Base-by-base conservation (phyloP, 2,888 invertebrate genomes). In the Cephonodes hylas region DNA sequence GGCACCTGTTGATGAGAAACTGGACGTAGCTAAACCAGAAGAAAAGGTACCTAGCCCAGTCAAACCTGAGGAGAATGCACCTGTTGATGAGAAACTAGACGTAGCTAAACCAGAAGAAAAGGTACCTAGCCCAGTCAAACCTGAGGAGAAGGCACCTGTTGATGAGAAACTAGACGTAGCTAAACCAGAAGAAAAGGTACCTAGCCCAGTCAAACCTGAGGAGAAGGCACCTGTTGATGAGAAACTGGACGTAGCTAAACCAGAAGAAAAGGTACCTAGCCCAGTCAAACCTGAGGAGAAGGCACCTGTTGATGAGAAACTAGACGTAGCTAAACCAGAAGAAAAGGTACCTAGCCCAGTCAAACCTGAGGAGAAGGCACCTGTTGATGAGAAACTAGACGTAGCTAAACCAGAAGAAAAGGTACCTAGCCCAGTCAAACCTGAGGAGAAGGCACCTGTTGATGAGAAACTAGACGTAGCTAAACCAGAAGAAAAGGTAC, bases 1-100 rank as follows among this genome's bases (percentile, higher is more conserved):
- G 5, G 3, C 25, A 27, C 0, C 8, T 0, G 6, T 66, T 0
- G 66, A 67, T 7, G 57, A 58, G 0, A 34, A n/a, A n/a, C n/a
- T 62, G 0, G 72, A 66, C 25, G 63, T 66, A 0, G 44, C 59
- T 1, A 61, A 63, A 25, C 44, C 61, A 0, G 64, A 67, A 18
- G 59, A 66, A 0, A 65, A 66, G 20, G 34, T 25, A 6, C 31
- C 25, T 0, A 65, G 66, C 18, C 46, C 56, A 10, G 58, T 42
- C 0, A 63, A 64, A 38, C 7, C n/a, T n/a, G n/a, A n/a, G n/a
- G n/a, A n/a, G n/a, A n/a, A n/a, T n/a, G 53, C 64, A n/a, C n/a
- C n/a, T n/a, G n/a, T n/a, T n/a, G n/a, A n/a, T n/a, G n/a, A n/a
- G n/a, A n/a, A n/a, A n/a, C n/a, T n/a, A n/a, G n/a, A n/a, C n/a